Conservation (phyloP, 2,113 vertebrate genomes). For the Callaeas wilsoni region DNA sequence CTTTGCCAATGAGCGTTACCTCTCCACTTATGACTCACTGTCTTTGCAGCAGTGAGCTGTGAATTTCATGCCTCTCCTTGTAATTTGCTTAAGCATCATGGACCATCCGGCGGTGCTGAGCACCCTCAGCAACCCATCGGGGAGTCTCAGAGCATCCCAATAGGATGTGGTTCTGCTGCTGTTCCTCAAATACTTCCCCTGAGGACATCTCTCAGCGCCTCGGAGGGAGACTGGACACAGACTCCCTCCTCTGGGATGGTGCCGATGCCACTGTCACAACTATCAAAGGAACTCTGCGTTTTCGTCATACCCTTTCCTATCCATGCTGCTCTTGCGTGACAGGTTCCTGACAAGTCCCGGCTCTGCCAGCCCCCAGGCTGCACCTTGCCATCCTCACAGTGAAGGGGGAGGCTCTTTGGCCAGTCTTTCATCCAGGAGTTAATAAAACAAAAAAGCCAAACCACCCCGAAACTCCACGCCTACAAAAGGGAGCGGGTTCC, state of each 20-base stretch:
- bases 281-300: background rate
- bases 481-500: background rate
- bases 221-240: background rate
- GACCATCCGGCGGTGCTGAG: background rate
- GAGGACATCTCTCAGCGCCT: background rate
- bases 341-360: background rate
- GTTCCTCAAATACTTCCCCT: background rate
- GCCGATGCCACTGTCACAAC: background rate
- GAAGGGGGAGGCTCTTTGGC: background rate
- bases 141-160: background rate
- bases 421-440: background rate
- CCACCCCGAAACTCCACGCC: accelerated
- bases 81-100: background rate
- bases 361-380: background rate
- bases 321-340: background rate
- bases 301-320: background rate
- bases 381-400: background rate
- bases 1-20: slow-evolving; percentile 10
- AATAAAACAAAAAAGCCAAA: background rate
- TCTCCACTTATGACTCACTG: slow-evolving; percentile 16
- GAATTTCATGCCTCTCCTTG: background rate
- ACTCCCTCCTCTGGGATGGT: background rate
- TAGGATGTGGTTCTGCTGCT: background rate
- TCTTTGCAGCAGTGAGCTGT: background rate
- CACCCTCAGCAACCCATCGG: background rate